Base-by-base conservation (phyloP, 2,797 vertebrate species). In the Molossus molossus region DNA sequence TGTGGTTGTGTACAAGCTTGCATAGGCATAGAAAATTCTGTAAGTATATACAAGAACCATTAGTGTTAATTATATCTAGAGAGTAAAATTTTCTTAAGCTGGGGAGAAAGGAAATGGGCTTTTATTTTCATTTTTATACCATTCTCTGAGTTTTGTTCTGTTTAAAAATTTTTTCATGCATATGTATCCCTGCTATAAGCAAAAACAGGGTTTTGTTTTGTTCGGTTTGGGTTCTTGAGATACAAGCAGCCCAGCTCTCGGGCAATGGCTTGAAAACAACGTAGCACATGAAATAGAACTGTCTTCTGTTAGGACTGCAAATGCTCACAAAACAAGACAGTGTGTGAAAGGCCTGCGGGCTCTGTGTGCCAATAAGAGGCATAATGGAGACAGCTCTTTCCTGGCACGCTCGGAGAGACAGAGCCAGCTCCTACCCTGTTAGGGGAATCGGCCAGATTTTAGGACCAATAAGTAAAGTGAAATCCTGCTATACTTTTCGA, bases 321-420 rank as follows among this genome's bases (percentile, higher is more conserved):
- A 97, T n/a, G 65, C 87, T 94, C 95, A 93, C 97, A 98, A 96
- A 55, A 98, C 97, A 98, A 91, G 79, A 60, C 96, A 96, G 97
- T 98, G 98, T 98, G 94, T 95, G 96, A 83, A 13, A 58, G 15
- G 1, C 73, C 33, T 92, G 94, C 95, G 95, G 97, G 96, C 96
- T 96, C 94, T 92, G 60, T 0, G 8, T 93, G 96, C 97, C 98
- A 98, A 87, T 64, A 89, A 95, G 94, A 67, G 11, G 72, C 70
- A 87, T 92, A 94, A 98, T 40, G 97, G 98, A 98, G 98, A 98
- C 55, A 97, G 98, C 95, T 86, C 96, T 98, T 96, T 97, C 94
- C 97, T 98, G 97, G 97, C 97, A 98, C 97, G 98, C 98, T 96
- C 86, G 60, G 83, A 86, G 83, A 97, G 96, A 97, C 96, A 97